phyloP scores from a whole-genome alignment of 2,888 invertebrate genomes.

The Aphodius granarius region DNA sequence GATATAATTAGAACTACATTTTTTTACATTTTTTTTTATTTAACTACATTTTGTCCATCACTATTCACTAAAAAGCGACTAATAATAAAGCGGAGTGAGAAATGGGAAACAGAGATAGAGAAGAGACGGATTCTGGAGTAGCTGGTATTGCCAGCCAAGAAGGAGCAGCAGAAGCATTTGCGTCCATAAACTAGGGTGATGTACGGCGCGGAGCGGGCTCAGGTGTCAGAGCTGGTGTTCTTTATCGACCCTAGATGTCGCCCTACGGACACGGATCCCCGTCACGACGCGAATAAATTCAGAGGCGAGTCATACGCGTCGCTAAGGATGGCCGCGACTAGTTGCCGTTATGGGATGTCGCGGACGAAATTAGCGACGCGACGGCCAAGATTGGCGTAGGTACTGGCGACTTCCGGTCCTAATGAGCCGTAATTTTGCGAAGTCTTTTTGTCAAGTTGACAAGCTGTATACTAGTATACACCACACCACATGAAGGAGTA shows the following conservation, averaged over 20 bases:
- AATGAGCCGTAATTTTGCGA: neutral
- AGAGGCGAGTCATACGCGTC: neutral
- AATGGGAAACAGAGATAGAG: too few species aligned
- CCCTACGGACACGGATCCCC: neutral
- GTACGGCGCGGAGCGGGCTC: neutral
- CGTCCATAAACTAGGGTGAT: neutral
- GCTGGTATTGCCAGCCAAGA: too few species aligned
- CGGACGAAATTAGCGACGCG: neutral
- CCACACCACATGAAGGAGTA: too few species aligned
- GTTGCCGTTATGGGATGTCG: neutral
- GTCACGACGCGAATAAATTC: neutral
- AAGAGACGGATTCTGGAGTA: too few species aligned
- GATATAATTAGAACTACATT: slow-evolving; percentile 27
- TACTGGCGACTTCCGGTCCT: neutral
- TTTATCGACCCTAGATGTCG: neutral
- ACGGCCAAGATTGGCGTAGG: neutral
- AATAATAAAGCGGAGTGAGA: too few species aligned
- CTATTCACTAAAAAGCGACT: too few species aligned
- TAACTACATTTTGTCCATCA: too few species aligned
- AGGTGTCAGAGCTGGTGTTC: neutral
- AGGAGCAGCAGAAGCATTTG: neutral
- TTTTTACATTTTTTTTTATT: too few species aligned
- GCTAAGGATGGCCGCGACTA: neutral
- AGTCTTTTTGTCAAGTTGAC: neutral
- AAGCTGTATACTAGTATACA: too few species aligned